A percentile compares a stretch with the other conserved stretches of the same genome.
These are phyloP conservation scores for Tribolium madens DNA, from an alignment of 1,140 invertebrate genomes.

Conservation along the genomic window DNA sequence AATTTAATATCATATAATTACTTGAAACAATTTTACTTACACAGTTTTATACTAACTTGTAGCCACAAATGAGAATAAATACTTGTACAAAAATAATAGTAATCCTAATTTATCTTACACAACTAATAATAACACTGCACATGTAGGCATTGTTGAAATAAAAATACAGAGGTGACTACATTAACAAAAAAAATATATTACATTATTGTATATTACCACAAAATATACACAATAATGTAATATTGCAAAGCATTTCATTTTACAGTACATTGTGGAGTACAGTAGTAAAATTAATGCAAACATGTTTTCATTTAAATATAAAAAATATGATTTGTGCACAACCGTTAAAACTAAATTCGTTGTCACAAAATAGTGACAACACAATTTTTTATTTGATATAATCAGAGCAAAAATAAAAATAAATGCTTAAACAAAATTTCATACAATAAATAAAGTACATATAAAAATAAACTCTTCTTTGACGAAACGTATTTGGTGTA, in stretches of 20 bases:
- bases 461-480: slow-evolving; percentile 24
- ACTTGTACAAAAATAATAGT: slow-evolving; percentile 52
- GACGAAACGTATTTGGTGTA: not conserved
- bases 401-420: slow-evolving; percentile 21
- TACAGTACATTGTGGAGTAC: not conserved
- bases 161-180: slow-evolving; percentile 12
- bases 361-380: slow-evolving; percentile 1
- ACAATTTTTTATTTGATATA: slow-evolving; percentile 22
- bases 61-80: slow-evolving; percentile 50
- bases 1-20: slow-evolving; percentile 42
- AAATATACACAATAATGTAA: too few species aligned
- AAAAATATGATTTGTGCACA: slow-evolving; percentile 54
- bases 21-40: slow-evolving; percentile 48
- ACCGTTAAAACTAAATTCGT: slow-evolving; percentile 45
- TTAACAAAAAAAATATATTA: slow-evolving; percentile 22
- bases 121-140: slow-evolving; percentile 29
- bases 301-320: slow-evolving; percentile 45
- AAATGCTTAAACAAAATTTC: slow-evolving; percentile 30
- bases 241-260: not conserved
- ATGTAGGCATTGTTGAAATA: slow-evolving; percentile 6
- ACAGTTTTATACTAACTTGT: slow-evolving; percentile 23
- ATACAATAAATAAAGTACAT: slow-evolving; percentile 31
- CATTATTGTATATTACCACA: too few species aligned
- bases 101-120: slow-evolving; percentile 38
- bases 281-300: slow-evolving; percentile 31